phyloP scores from a whole-genome alignment of 2,113 vertebrate species.

The Mustelus asterias region DNA sequence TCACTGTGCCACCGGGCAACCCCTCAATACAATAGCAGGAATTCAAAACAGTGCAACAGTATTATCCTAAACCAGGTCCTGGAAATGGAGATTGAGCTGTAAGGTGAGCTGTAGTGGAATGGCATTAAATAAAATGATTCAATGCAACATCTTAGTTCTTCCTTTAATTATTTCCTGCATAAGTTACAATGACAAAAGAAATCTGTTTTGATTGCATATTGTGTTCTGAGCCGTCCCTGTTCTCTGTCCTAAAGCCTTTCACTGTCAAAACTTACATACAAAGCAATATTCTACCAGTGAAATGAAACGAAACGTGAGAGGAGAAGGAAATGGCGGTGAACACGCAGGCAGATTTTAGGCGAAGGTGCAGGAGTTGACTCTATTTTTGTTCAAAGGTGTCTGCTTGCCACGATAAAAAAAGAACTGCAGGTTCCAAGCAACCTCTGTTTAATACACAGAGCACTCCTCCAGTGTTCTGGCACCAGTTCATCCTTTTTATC shows the following conservation, averaged over 20 bases:
- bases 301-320: background rate
- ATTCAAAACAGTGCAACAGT: too few species aligned
- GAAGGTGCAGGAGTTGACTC: background rate
- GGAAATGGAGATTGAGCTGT: too few species aligned
- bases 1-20: too few species aligned
- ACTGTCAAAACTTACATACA: background rate
- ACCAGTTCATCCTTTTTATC: background rate
- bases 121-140: background rate
- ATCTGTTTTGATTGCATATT: background rate
- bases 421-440: background rate
- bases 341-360: background rate
- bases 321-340: background rate
- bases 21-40: too few species aligned
- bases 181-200: too few species aligned
- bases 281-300: too few species aligned
- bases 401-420: background rate
- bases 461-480: background rate
- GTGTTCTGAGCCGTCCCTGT: background rate
- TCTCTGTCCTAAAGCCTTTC: background rate
- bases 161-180: background rate
- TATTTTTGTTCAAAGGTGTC: slow-evolving; percentile 11
- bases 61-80: too few species aligned
- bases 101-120: too few species aligned
- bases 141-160: background rate
- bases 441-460: background rate